Evolutionary conservation across 2,888 invertebrate species (phyloP), one percentile per base, ranked within the genome.

Genomic region (Scaeva pyrastri): DNA sequence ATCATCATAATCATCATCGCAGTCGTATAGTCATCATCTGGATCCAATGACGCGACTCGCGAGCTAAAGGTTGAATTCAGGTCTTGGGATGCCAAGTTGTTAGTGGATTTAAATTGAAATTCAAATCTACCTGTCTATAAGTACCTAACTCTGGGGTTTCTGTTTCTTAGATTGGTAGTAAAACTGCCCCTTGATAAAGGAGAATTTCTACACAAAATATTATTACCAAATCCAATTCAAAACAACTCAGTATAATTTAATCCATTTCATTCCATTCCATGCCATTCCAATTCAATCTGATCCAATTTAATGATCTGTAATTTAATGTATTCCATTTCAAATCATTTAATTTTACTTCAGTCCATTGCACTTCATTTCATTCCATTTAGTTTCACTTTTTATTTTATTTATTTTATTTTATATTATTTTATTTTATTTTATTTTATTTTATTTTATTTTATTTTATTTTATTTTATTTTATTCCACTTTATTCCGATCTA

Each of bases 91-190:
- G 39, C 70, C 70, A 76, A 52, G 58, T 41, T 70, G 45, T 45
- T 75, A 62, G 70, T 52, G 31, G 31, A 31, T 36, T 75, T 81
- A 56, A 75, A 88, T 85, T 88, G 74, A 83, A 88, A 87, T 80
- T 83, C 73, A 87, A 87, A 88, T 80, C 77, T 87, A 87, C 88
- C 88, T 88, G 88, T 56, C 58, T 23, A 50, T 26, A 41, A 45
- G 31, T 31, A 31, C 31, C 31, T 19, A n/a, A 48, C 52, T 16
- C 21, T 73, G 58, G 75, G 26, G 55, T 62, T 52, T 16, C 71
- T 50, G 7, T 19, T n/a, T n/a, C n/a, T n/a, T n/a, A n/a, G n/a
- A 55, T 50, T 5, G 19, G 26, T 26, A 39, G n/a, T 58, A 48
- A 52, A 11, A 39, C 52, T 52, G n/a, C n/a, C 11, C n/a, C n/a